Percentiles rank a stretch among this genome's conserved stretches.
Conservation (phyloP, 2,888 invertebrate genomes). For the Aphodius granarius region DNA sequence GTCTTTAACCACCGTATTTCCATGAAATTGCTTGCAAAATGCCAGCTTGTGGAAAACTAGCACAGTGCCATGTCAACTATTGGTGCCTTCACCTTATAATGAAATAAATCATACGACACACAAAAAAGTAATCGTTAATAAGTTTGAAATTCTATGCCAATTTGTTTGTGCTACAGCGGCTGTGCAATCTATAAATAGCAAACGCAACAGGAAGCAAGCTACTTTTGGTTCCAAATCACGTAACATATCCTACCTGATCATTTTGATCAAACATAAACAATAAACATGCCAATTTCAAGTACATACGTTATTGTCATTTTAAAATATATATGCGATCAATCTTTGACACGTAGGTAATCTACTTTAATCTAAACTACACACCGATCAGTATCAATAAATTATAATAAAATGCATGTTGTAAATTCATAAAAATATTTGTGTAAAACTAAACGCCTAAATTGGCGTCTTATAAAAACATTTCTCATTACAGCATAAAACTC, state of each 20-base stretch:
- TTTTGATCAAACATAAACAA: neutral
- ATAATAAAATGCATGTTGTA: too few species aligned
- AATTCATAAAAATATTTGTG: too few species aligned
- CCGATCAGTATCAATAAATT: too few species aligned
- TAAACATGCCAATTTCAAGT: neutral
- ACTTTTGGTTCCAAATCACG: neutral
- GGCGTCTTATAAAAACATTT: too few species aligned
- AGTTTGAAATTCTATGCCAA: neutral
- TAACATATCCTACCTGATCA: neutral
- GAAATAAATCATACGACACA: neutral
- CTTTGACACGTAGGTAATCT: neutral
- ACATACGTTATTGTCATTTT: neutral
- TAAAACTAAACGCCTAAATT: too few species aligned
- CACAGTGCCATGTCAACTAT: too few species aligned
- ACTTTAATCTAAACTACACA: neutral
- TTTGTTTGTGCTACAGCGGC: neutral
- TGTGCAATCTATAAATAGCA: neutral
- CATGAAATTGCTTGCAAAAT: too few species aligned
- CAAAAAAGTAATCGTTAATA: neutral
- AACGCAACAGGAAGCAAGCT: neutral
- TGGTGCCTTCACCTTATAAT: too few species aligned
- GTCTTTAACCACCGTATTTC: too few species aligned
- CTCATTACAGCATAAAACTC: too few species aligned
- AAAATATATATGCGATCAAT: neutral
- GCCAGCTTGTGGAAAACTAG: too few species aligned